Evolutionary conservation across 2,888 invertebrate species (phyloP), one percentile per base, ranked within the genome.

Genomic region (Phortica magna): DNA sequence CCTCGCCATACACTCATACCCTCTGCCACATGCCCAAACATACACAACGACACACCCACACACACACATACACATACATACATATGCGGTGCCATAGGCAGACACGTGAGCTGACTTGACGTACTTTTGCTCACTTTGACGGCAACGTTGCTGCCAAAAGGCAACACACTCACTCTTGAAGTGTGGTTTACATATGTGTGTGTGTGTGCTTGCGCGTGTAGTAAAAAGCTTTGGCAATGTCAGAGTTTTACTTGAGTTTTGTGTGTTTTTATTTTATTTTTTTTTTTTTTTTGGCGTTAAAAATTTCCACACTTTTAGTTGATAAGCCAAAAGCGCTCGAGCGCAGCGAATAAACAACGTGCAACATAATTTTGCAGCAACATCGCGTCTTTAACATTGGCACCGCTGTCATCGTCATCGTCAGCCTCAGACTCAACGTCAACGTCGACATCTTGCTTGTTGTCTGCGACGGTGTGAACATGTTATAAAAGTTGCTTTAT

Each of bases 71-170:
- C 10, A 43, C 42, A 68, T 19, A 67, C 14, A 31, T 14, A 31
- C 39, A 14, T 19, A 42, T 31, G 41, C 67, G 10, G 39, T 22
- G 64, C 31, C 77, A 78, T 74, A 31, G 64, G 68, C 53, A 64
- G 68, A 68, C 31, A 55, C 55, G 17, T 9, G 17, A n/a, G 14
- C 17, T 61, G n/a, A 61, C 61, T 61, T 61, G 19, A 61, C 17
- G 10, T 19, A 61, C 4, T 61, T 78, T 87, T 86, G 85, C 87
- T 88, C 85, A 86, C 82, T 86, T 86, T 88, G 87, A 88, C 85
- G 85, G 73, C 82, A 83, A 71, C 61, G 22, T 55, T 22, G 22
- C n/a, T 53, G 31, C 53, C 7, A 7, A 7, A 71, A 31, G 53
- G 31, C 55, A 39, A n/a, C 41, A 41, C 67, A 41, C 7, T 42